A percentile compares a stretch with the other conserved stretches of the same genome.
These are phyloP conservation scores for Notocelia uddmanniana DNA, from an alignment of 2,888 invertebrate genomes.

Conservation along the genomic window DNA sequence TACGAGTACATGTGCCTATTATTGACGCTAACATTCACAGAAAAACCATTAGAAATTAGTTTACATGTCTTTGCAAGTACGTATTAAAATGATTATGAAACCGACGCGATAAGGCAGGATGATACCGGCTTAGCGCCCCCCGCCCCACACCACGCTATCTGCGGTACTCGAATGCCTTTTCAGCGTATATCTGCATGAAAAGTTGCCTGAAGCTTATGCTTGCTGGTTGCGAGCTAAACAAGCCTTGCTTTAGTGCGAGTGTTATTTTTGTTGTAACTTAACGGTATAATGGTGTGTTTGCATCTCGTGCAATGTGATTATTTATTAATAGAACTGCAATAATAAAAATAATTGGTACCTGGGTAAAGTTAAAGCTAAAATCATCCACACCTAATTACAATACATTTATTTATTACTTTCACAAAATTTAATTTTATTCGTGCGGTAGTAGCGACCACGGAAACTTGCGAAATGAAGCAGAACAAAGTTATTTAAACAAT, in stretches of 20 bases:
- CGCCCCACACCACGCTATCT: conserved; percentile 65
- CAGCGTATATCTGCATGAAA: conserved; percentile 74
- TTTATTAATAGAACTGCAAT: not conserved
- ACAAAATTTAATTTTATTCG: not conserved
- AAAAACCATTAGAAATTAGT: not conserved
- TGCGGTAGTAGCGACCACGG: conserved; percentile 50
- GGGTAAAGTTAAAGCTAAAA: not conserved
- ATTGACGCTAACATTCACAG: not conserved
- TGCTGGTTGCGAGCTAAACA: conserved; percentile 41
- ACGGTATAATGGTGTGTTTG: not conserved
- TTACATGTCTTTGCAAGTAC: conserved; percentile 17
- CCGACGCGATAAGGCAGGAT: conserved; percentile 59
- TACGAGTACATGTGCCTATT: no score
- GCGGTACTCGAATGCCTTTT: conserved; percentile 75
- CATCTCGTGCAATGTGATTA: not conserved
- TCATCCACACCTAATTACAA: not conserved
- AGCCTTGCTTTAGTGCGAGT: conserved; percentile 23
- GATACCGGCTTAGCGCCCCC: conserved; percentile 54
- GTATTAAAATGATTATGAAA: conserved; percentile 86
- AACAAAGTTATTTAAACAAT: conserved; percentile 80
- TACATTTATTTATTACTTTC: no score
- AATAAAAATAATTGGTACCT: not conserved
- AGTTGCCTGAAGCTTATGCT: conserved; percentile 73
- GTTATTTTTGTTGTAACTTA: conserved; percentile 18
- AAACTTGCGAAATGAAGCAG: conserved; percentile 77